Conservation (phyloP, 2,797 vertebrate species). For the Tympanoctomys barrerae region DNA sequence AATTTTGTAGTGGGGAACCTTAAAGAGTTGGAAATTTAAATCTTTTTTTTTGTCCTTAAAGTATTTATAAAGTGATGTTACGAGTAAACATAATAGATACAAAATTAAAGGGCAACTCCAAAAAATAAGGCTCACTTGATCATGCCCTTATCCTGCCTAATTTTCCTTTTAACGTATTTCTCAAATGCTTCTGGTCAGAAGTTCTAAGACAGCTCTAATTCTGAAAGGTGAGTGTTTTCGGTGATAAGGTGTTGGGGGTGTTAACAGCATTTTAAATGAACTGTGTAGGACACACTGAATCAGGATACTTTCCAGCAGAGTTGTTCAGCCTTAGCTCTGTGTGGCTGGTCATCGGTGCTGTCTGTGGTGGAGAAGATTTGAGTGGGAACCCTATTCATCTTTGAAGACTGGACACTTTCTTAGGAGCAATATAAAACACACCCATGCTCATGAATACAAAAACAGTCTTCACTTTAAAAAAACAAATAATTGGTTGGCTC, state of each 20-base stretch:
- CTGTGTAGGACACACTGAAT: background rate
- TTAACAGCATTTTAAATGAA: background rate
- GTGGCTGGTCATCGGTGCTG: background rate
- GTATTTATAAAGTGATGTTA: background rate
- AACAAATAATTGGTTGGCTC: slow-evolving; percentile 42
- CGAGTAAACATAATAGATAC: background rate
- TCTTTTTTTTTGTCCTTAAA: background rate
- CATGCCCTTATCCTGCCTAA: background rate
- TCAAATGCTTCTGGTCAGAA: background rate
- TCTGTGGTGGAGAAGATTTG: background rate
- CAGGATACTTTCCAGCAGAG: background rate
- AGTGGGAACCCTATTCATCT: background rate
- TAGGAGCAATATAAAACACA: slow-evolving; percentile 23
- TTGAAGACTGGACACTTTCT: background rate
- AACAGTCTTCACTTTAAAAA: slow-evolving; percentile 40
- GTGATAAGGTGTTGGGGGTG: background rate
- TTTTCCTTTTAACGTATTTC: slow-evolving; percentile 36
- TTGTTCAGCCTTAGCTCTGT: background rate
- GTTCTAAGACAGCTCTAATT: slow-evolving; percentile 15
- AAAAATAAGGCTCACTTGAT: background rate
- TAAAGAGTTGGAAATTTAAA: slow-evolving; percentile 27
- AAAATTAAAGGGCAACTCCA: background rate
- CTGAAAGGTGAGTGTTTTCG: background rate
- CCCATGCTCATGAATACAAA: slow-evolving; percentile 23
- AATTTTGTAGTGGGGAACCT: background rate